Evolutionary conservation across 1,140 invertebrate species (phyloP), one percentile per base, ranked within the genome.

Genomic region (Nixonia krombeini): DNA sequence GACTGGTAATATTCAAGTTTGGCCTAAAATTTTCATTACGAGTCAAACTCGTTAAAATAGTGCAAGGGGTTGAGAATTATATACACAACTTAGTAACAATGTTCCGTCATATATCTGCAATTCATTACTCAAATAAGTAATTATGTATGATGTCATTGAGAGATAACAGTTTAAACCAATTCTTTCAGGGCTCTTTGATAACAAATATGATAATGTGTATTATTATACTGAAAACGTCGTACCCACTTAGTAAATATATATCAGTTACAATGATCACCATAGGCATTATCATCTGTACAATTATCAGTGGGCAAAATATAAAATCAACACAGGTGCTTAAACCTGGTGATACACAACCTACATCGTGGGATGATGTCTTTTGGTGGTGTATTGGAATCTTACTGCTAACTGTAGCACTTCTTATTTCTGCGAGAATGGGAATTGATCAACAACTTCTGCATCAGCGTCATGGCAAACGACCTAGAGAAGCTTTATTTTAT

Each of bases 191-290:
- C 4, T 98, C 97, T 23, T 85, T 99, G 15, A 95, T 99, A 86
- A 95, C 97, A 0, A 99, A 97, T 83, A 94, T 99, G 91, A 89
- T 98, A 35, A 93, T 99, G 90, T 95, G 96, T 35, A 93, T 97
- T 10, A 86, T 97, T 59, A 92, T 99, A 51, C 80, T 98, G 10
- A 94, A 96, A 71, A 95, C 92, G 78, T 87, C 87, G 64, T 99
- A 99, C 76, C 87, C 90, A 9, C 82, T 91, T 2, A 88, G 90
- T 9, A 98, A 99, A 83, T 99, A 98, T 85, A 41, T 96, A 9
- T 96, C 97, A 7, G 94, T 99, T 12, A 82, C 92, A 1, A 92
- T 98, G 88, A 98, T 99, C 73, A 96, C 96, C 0, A 65, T 91
- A 18, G 97, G 97, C 12, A 98, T 99, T 52, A 87, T 91, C 0